phyloP scores from a whole-genome alignment of 2,113 vertebrate genomes.

The Onychostruthus taczanowskii region DNA sequence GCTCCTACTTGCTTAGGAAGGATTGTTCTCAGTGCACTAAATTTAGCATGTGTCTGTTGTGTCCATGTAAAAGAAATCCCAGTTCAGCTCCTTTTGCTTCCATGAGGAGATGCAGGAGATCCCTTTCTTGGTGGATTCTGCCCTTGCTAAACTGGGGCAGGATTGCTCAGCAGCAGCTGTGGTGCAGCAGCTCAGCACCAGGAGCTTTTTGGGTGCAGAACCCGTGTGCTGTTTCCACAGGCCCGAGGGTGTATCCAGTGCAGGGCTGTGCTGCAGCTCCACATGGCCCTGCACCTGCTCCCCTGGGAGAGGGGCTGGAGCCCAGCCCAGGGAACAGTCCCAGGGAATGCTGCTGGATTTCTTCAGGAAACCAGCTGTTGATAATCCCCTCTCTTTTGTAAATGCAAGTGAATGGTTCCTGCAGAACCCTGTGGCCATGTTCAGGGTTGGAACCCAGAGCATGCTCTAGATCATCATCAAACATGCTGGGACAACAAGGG shows the following conservation, averaged over 20 bases:
- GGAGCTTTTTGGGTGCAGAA: background rate
- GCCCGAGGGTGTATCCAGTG: fast-evolving
- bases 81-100: background rate
- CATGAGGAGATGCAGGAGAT: background rate
- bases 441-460: background rate
- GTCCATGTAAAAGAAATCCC: background rate
- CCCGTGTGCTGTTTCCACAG: background rate
- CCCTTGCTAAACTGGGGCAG: fast-evolving
- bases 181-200: background rate
- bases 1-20: background rate
- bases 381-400: background rate
- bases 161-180: background rate
- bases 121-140: background rate
- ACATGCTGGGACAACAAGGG: no score
- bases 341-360: background rate
- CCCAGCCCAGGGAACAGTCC: background rate
- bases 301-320: background rate
- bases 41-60: fast-evolving
- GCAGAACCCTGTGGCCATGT: background rate
- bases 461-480: fast-evolving
- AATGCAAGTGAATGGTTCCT: background rate
- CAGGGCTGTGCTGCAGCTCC: background rate
- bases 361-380: background rate
- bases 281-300: fast-evolving
- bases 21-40: background rate